Percentiles rank a stretch among this genome's conserved stretches.
These are phyloP conservation scores for Choristoneura rosaceana DNA, from an alignment of 2,888 invertebrate species.

Conservation along the genomic window DNA sequence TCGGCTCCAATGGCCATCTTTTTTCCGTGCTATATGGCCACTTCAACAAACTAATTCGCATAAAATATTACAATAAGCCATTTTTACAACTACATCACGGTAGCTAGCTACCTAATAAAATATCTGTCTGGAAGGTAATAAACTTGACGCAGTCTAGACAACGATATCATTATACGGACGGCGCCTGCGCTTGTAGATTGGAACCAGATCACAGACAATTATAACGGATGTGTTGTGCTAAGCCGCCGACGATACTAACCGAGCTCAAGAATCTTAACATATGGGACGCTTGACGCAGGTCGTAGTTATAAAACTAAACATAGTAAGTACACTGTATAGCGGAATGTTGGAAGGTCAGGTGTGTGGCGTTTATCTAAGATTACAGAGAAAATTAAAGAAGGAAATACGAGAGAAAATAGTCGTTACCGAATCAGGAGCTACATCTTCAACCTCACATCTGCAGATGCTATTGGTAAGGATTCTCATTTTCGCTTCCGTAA, in stretches of 20 bases:
- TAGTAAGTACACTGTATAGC: not conserved
- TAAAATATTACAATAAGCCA: too few relatives aligned
- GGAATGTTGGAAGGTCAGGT: not conserved
- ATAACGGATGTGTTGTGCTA: constrained; percentile 7
- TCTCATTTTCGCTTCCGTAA: too few relatives aligned
- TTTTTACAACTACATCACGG: too few relatives aligned
- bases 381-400: too few relatives aligned
- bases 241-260: not conserved
- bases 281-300: constrained; percentile 12
- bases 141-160: constrained; percentile 48
- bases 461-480: too few relatives aligned
- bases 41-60: too few relatives aligned
- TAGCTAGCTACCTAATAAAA: not conserved
- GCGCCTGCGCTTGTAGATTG: constrained; percentile 60
- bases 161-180: constrained; percentile 50
- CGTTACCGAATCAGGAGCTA: too few relatives aligned
- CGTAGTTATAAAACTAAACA: not conserved
- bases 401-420: too few relatives aligned
- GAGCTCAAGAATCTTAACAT: not conserved
- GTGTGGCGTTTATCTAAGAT: not conserved
- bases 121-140: constrained; percentile 11
- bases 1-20: too few relatives aligned
- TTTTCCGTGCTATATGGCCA: too few relatives aligned
- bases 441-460: too few relatives aligned
- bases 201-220: constrained; percentile 59